Percentiles rank a stretch among this genome's conserved stretches.
These are phyloP conservation scores for Tinamus major DNA, from an alignment of 2,797 vertebrate species.

Conservation along the genomic window DNA sequence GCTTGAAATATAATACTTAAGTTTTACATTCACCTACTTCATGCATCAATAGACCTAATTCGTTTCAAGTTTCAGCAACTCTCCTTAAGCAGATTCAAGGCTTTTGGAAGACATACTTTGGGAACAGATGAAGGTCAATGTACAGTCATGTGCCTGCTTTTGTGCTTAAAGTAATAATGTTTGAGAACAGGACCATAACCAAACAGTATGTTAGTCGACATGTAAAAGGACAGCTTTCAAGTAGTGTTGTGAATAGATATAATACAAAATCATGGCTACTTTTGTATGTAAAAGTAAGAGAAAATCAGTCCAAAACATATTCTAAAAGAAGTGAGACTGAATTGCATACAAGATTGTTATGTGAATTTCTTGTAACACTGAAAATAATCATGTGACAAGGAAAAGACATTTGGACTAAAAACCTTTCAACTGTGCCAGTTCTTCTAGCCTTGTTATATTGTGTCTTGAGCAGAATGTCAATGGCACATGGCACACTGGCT, in stretches of 20 bases:
- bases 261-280: not conserved
- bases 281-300: not conserved
- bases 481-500: not conserved
- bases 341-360: not conserved
- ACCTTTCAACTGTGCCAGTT: not conserved
- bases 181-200: not conserved
- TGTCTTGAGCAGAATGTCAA: not conserved
- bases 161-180: slow-evolving; percentile 37
- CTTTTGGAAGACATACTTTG: slow-evolving; percentile 64
- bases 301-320: not conserved
- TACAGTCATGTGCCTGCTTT: slow-evolving; percentile 30
- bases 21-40: slow-evolving; percentile 51
- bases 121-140: slow-evolving; percentile 63
- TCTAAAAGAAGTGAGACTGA: not conserved
- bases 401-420: not conserved
- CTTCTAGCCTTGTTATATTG: not conserved
- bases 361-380: not conserved
- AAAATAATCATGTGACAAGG: not conserved
- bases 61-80: slow-evolving; percentile 58
- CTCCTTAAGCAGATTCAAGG: slow-evolving; percentile 52
- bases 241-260: not conserved
- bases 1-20: slow-evolving; percentile 53
- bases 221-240: not conserved
- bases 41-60: slow-evolving; percentile 41
- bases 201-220: not conserved